Evolutionary conservation across 1,140 invertebrate genomes (phyloP).

Genomic region (Trichoplusia ni): DNA sequence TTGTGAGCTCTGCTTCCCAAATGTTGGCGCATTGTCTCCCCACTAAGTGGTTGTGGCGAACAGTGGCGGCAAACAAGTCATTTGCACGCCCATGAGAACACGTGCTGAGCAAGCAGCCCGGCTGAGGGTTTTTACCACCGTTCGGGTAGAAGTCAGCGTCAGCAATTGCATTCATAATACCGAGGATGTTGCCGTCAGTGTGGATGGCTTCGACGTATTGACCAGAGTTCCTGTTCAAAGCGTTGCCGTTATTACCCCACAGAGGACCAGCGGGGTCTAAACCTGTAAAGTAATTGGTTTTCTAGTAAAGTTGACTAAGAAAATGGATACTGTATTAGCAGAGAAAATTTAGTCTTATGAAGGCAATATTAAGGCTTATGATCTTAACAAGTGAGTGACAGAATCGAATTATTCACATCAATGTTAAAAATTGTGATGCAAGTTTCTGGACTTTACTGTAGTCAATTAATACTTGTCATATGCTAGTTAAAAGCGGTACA

Average conservation of each 20-base stretch:
- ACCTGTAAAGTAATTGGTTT: too few species aligned
- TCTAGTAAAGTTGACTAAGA: too few species aligned
- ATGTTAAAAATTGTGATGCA: too few species aligned
- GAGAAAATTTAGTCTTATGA: too few species aligned
- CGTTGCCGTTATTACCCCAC: constrained; percentile 56
- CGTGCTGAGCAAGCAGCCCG: constrained; percentile 81
- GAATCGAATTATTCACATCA: too few species aligned
- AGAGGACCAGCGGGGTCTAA: constrained; percentile 84
- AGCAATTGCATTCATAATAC: constrained; percentile 59
- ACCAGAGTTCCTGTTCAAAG: constrained; percentile 75
- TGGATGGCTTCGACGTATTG: constrained; percentile 83
- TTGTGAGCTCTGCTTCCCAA: constrained; percentile 43
- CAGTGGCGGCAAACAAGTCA: constrained; percentile 80
- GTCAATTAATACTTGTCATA: too few species aligned
- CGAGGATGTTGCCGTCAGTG: constrained; percentile 76
- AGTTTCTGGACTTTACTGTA: too few species aligned
- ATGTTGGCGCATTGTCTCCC: constrained; percentile 62
- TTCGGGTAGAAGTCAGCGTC: constrained; percentile 82
- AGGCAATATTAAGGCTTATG: too few species aligned
- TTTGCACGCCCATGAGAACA: constrained; percentile 80
- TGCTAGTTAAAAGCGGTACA: too few species aligned
- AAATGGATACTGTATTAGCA: too few species aligned
- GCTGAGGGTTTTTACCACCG: constrained; percentile 82
- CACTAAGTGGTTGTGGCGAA: constrained; percentile 69
- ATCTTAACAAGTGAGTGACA: too few species aligned